Conservation (phyloP, 2,797 vertebrate genomes). For the Simalia tracyae region DNA sequence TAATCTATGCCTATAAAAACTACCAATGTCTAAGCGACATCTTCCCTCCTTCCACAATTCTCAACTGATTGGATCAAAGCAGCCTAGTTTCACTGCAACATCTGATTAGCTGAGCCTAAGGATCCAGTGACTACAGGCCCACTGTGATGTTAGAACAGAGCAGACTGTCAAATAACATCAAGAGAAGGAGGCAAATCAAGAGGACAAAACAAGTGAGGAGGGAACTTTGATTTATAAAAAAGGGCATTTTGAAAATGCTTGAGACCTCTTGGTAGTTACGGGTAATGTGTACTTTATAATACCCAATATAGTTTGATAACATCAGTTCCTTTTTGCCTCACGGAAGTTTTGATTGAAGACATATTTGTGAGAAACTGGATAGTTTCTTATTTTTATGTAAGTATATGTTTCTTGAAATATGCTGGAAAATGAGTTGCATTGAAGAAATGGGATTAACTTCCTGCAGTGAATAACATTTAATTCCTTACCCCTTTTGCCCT, state of each 20-base stretch:
- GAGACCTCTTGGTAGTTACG: too few species aligned
- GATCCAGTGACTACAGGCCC: background rate
- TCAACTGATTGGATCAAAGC: background rate
- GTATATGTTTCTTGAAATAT: too few species aligned
- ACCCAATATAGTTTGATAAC: too few species aligned
- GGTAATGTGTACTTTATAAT: too few species aligned
- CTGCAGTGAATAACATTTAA: background rate
- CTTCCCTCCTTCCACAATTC: background rate
- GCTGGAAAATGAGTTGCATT: background rate
- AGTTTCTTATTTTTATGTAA: too few species aligned
- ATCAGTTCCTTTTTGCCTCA: too few species aligned
- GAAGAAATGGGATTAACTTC: background rate
- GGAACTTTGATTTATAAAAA: background rate
- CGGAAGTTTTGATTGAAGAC: too few species aligned
- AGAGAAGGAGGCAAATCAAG: background rate
- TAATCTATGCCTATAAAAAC: background rate
- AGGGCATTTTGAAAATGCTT: background rate
- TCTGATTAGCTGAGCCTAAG: background rate
- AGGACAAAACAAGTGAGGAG: background rate
- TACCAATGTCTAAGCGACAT: too few species aligned
- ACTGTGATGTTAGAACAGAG: background rate
- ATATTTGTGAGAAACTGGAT: too few species aligned
- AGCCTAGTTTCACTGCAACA: background rate
- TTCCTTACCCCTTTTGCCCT: too few species aligned
- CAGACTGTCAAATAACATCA: background rate